Base-by-base conservation (phyloP, 2,113 vertebrate species). In the Ranitomeya imitator region DNA sequence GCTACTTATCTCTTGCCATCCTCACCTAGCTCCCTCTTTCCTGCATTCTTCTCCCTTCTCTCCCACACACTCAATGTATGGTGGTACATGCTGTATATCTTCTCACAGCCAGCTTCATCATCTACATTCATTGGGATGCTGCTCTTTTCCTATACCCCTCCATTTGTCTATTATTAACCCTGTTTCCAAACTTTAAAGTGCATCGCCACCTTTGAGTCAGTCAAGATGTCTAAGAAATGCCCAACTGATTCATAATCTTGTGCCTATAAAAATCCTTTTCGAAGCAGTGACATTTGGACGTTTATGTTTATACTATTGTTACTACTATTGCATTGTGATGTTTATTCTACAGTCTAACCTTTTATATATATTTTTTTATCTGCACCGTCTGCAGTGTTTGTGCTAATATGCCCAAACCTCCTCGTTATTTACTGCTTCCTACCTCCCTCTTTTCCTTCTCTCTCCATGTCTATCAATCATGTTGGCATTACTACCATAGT, bases 1-100 rank as follows among this genome's bases (percentile, higher is more conserved):
- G 67, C 54, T 55, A 65, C 74, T 86, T 86, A 54, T 79, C 60
- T 65, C 73, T 77, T 37, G 14, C 55, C 73, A 61, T 55, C 60
- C 61, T 78, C 60, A 86, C 85, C 85, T 86, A 86, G 73, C 74
- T 79, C 51, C 74, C 37, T 23, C 45, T 18, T 78, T 65, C 67
- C 85, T 79, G 85, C 76, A 31, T 79, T 81, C 37, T 79, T 16
- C 71, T 57, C 77, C 31, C 63, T 83, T 73, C 55, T 88, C 79
- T 83, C 87, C 45, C 71, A 65, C 80, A 82, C 86, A 82, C 55
- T 45, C 26, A 23, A 73, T 85, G 19, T 77, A 60, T 55, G 9
- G 18, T 26, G 9, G 18, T 26, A 37, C 23, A 21, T n/a, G 31
- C 54, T 60, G 67, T 59, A 60, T 10, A 61, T 51, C 55, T 77